Percentiles rank a stretch among this genome's conserved stretches.
phyloP scores from a whole-genome alignment of 2,888 invertebrate genomes.

The Gastrophysa polygoni region DNA sequence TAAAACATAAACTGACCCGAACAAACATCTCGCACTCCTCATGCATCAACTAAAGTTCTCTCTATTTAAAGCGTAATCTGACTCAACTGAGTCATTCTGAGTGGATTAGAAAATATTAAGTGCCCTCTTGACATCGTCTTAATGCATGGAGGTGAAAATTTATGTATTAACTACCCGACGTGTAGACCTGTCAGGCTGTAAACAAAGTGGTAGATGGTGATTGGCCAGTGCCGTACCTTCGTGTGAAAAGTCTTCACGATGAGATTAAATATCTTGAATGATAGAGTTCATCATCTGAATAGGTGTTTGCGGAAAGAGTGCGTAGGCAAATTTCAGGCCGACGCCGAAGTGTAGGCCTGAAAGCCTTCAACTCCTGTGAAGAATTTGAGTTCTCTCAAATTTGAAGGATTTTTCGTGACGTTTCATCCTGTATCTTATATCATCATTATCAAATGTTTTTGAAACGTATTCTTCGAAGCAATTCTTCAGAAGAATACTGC shows the following conservation, averaged over 20 bases:
- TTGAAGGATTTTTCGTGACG: too few species aligned
- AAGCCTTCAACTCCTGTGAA: too few species aligned
- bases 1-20: slow-evolving; percentile 7
- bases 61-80: slow-evolving; percentile 9
- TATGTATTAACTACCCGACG: slow-evolving; percentile 2
- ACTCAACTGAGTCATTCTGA: slow-evolving; percentile 13
- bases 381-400: too few species aligned
- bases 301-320: too few species aligned
- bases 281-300: too few species aligned
- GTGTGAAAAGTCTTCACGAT: background rate
- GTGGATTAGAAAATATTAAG: slow-evolving; percentile 15
- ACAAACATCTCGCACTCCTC: slow-evolving; percentile 8
- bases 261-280: too few species aligned
- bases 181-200: slow-evolving; percentile 1
- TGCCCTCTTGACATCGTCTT: slow-evolving; percentile 2
- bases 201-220: background rate
- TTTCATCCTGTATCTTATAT: too few species aligned
- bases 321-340: too few species aligned
- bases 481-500: too few species aligned
- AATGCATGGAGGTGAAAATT: slow-evolving; percentile 13
- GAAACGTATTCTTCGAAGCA: too few species aligned
- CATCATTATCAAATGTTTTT: too few species aligned
- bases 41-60: slow-evolving; percentile 10
- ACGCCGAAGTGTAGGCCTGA: too few species aligned
- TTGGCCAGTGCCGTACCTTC: background rate